Evolutionary conservation across 37 sponge, comb jelly and placozoan species (phyloP), one percentile per base, ranked within the genome.

Genomic region (Tethya wilhelma): DNA sequence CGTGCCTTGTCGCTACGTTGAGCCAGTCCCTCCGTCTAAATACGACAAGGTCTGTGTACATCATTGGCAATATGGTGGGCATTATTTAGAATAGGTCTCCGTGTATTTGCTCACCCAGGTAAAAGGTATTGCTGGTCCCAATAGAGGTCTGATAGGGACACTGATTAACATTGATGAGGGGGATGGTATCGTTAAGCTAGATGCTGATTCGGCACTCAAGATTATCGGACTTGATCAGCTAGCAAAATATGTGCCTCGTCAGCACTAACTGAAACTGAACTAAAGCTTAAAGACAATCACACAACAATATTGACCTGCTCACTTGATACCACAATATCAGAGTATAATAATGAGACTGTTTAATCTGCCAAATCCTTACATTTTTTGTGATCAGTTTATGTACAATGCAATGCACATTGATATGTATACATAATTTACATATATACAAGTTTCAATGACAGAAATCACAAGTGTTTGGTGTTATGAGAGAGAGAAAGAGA

Each of bases 151-250:
- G 46, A 76, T 78, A 56, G 98, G 95, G 29, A 80, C 83, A 19
- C 86, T 97, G 7, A 91, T 97, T 55, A 97, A 91, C 71, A 92
- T 94, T 74, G 98, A 97, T 60, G 91, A 94, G 30, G 95, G 83
- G 2, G 98, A 97, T 79, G 98, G 98, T 2, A 90, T 97, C 25
- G 93, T 97, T 17, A 94, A 91, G 55, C 59, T 94, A 31, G 90
- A 90, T 60, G 79, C 89, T 57, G 83, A 84, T 43, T 62, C 72
- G 29, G 83, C 93, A 65, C 75, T 97, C 34, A 93, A 91, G 79
- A 93, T 97, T 41, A 75, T 97, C 69, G 57, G 73, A 31, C 64
- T 97, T 22, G 79, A 94, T 19, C 75, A 86, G 26, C 84, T 97
- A 23, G 97, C 90, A 25, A 97, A 94, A 75, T 79, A 74, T 33